Base-by-base conservation (phyloP, 2,888 invertebrate genomes). In the Lacanobia wlatinum region DNA sequence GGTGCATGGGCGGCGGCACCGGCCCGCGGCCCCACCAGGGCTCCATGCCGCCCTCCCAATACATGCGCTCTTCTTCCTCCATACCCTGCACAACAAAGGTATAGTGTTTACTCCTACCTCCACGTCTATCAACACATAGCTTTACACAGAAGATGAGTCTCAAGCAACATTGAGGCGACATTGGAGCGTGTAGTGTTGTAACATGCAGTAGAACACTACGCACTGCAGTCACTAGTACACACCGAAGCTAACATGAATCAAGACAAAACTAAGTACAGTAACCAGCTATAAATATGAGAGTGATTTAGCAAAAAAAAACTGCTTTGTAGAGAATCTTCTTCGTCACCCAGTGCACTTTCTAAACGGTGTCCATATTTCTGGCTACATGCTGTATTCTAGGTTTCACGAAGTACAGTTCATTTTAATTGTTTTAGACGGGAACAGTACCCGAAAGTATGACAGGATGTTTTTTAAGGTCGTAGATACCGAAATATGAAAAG, bases 21-120 rank as follows among this genome's bases (percentile, higher is more conserved):
- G 96, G 96, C 14, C 95, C 96, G 84, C 96, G 96, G 89, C 95
- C 91, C 94, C 96, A 94, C 94, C 95, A 95, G 89, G 89, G 97
- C 97, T 90, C 97, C 95, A 82, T 97, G 96, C 84, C 98, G 87
- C 98, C 98, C 90, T 98, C 99, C 98, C 99, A 99, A 93, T 98
- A 98, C 94, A 97, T 96, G 84, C 98, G 97, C 90, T 98, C 98
- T 84, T 98, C 98, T 81, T 98, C 98, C 88, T 98, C 98, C 96
- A 98, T 90, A 59, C 94, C 93, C 95, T 94, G 86, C 12, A 5
- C 7, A 6, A n/a, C n/a, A 34, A 21, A 7, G 1, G 21, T 16
- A 12, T 40, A 59, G 21, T 18, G 5, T 38, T 38, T 56, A 56
- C 7, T 55, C 14, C 16, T 28, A 55, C 14, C 6, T 55, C 16